A percentile compares a stretch with the other conserved stretches of the same genome.
Conservation (phyloP, 1,140 invertebrate species). For the Colletes gigas region DNA sequence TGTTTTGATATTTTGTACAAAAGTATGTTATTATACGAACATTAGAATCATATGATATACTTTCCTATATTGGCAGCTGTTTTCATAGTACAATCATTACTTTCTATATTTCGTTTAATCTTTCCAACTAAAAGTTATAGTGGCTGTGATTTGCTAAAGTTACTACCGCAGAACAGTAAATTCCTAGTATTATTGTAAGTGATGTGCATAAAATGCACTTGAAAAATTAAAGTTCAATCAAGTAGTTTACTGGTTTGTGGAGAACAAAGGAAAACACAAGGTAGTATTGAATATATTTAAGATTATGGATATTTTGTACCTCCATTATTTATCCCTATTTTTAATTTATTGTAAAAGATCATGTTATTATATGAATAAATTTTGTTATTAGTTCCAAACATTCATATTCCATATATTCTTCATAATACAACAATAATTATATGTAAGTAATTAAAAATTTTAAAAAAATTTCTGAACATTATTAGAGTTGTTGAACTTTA, state of each 20-base stretch:
- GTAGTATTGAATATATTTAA: conserved; percentile 5
- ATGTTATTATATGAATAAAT: conserved; percentile 4
- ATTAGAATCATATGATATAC: neutral
- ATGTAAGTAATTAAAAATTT: neutral
- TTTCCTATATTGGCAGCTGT: neutral
- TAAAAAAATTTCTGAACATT: too few relatives aligned
- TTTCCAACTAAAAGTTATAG: neutral
- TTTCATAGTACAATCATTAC: neutral
- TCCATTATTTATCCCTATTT: neutral
- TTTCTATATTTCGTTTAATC: neutral
- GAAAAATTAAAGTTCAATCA: neutral
- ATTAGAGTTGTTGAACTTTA: too few relatives aligned
- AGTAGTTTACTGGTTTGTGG: neutral
- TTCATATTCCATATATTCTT: neutral
- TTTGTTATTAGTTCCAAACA: conserved; percentile 2
- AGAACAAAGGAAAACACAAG: neutral
- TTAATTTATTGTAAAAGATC: conserved; percentile 13
- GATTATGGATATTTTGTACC: conserved; percentile 3
- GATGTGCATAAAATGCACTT: neutral
- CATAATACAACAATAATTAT: neutral
- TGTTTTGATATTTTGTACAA: neutral
- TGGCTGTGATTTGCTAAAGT: neutral
- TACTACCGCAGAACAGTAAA: conserved; percentile 13
- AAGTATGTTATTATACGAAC: neutral
- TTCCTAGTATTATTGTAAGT: neutral